Percentiles rank a stretch among this genome's conserved stretches.
Conservation (phyloP, 2,888 invertebrate species). For the Aspidiotus rigidus region DNA sequence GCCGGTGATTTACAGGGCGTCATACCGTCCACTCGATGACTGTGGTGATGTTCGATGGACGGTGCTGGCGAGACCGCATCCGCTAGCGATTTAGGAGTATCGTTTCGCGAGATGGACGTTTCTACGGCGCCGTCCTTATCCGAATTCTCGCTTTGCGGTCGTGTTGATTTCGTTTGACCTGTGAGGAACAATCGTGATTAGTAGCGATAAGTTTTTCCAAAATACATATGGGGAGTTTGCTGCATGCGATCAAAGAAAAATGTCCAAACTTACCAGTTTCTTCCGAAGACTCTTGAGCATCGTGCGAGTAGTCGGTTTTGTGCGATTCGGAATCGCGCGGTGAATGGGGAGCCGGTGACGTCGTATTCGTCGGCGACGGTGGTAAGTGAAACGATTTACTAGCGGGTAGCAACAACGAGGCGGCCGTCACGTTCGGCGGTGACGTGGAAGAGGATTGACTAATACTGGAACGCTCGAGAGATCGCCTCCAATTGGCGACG, state of each 20-base stretch:
- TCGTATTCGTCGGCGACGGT: conserved; percentile 43
- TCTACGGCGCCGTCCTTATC: conserved; percentile 20
- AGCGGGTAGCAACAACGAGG: conserved; percentile 26
- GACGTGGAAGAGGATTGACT: conserved; percentile 36
- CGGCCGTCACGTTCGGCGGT: conserved; percentile 34
- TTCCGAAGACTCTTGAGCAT: conserved; percentile 30
- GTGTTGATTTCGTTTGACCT: conserved; percentile 28
- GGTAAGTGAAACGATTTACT: conserved; percentile 34
- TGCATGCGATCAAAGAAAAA: not conserved
- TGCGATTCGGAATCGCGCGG: conserved; percentile 33
- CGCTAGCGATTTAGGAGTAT: conserved; percentile 38
- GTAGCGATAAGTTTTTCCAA: not conserved
- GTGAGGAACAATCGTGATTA: not conserved
- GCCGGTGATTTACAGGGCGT: conserved; percentile 37
- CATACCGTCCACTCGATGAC: conserved; percentile 26
- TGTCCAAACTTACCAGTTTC: conserved; percentile 22
- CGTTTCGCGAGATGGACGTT: conserved; percentile 19
- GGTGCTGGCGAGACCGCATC: conserved; percentile 42
- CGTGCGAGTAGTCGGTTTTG: conserved; percentile 28
- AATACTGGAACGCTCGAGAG: conserved; percentile 51
- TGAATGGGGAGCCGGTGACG: conserved; percentile 47
- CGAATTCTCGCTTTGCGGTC: conserved; percentile 21
- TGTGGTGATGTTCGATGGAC: conserved; percentile 31
- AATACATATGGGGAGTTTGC: not conserved
- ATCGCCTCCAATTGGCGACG: conserved; percentile 67